These are phyloP conservation scores for Polyodon spathula DNA, from an alignment of 2,113 vertebrate species.

Conservation along the genomic window DNA sequence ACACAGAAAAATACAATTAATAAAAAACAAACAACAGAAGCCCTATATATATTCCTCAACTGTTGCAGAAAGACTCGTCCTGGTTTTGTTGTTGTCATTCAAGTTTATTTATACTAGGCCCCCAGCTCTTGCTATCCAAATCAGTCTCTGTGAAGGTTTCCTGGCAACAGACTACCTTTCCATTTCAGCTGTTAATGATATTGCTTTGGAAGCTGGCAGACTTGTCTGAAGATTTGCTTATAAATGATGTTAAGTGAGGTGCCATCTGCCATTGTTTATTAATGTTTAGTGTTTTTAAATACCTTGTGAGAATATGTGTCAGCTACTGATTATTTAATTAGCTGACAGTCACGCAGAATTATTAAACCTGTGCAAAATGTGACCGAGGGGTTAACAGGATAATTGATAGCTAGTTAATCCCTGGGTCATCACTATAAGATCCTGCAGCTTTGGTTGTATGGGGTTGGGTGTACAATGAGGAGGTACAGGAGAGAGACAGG, in stretches of 20 bases:
- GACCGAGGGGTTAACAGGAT: too few relatives aligned
- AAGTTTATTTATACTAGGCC: background rate
- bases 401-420: too few relatives aligned
- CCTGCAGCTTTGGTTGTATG: too few relatives aligned
- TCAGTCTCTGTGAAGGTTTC: slow-evolving; percentile 19
- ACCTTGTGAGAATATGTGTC: too few relatives aligned
- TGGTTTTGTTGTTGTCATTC: slow-evolving; percentile 1
- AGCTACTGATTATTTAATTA: too few relatives aligned
- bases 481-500: too few relatives aligned
- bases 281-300: too few relatives aligned
- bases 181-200: slow-evolving; percentile 34
- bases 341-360: too few relatives aligned
- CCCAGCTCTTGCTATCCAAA: slow-evolving; percentile 7
- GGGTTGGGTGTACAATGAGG: too few relatives aligned
- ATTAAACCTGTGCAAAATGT: too few relatives aligned
- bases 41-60: background rate
- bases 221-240: slow-evolving; percentile 27
- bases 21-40: background rate
- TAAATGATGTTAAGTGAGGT: slow-evolving; percentile 15
- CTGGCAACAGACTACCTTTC: slow-evolving; percentile 20
- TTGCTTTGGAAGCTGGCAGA: slow-evolving; percentile 20
- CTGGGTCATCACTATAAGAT: too few relatives aligned
- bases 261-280: too few relatives aligned
- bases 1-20: background rate
- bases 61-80: background rate